Base-by-base conservation (phyloP, 2,888 invertebrate genomes). In the Aelia acuminata region DNA sequence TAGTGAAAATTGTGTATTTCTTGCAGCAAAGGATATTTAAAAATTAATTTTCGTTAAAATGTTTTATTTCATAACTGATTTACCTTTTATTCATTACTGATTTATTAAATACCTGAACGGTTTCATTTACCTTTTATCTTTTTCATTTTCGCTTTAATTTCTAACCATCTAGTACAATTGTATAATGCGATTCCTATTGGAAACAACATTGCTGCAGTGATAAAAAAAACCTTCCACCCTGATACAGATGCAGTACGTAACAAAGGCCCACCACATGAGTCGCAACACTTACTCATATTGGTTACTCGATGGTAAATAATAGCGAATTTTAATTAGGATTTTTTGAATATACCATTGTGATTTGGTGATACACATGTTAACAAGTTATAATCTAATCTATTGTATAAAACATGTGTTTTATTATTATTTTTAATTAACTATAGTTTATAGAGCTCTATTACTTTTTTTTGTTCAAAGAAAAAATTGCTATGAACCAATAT, bases 121-220 rank as follows among this genome's bases (percentile, higher is more conserved):
- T n/a, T n/a, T 35, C 13, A n/a, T 80, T 85, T 85, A 87, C 87
- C 70, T 75, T 49, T 87, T 7, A 47, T 49, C 75, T 87, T 87
- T 49, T 75, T 87, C 20, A 87, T 47, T 70, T 48, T 87, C 39
- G 57, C 57, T 26, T 87, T 63, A n/a, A 47, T 87, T 18, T 70
- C 75, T 49, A 57, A 63, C 87, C 87, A 87, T 48, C 43, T 57
- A 26, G 57, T 75, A 53, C 87, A 87, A 43, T 70, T 63, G 35
- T 87, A 87, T 4, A 87, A 26, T 10, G 87, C 87, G 7, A 87
- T 87, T 18, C 87, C 63, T 1, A 87, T 18, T 20, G 87, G 87
- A 31, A 75, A 20, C 20, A 87, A 26, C 47, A 87, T 39, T 26
- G 75, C 47, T 18, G n/a, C 31, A 5, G 87, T 57, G 43, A 63